These are phyloP conservation scores for Geopemphigus sp. DNA, from an alignment of 1,140 invertebrate genomes.

Conservation along the genomic window DNA sequence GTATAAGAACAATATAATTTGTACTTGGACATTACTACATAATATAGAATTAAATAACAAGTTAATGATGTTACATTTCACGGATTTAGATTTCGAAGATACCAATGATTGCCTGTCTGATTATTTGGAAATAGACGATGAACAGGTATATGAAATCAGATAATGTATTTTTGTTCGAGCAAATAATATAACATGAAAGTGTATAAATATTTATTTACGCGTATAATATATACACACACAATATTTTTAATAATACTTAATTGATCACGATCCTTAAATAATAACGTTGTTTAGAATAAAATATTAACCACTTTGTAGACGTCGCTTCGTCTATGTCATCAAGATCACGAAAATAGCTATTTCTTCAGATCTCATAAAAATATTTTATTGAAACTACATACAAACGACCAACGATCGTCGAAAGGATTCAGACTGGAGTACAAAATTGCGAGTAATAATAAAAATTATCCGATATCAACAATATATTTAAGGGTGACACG, in stretches of 20 bases:
- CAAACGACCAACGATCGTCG: neutral
- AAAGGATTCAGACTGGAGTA: slow-evolving; percentile 27
- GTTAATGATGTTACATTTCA: slow-evolving; percentile 10
- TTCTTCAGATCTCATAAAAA: too few species aligned
- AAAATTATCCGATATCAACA: too few species aligned
- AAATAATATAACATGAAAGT: too few species aligned
- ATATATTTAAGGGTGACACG: too few species aligned
- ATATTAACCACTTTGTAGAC: neutral
- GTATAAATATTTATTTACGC: neutral
- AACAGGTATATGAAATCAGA: neutral
- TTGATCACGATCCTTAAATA: too few species aligned
- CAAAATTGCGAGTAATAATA: neutral
- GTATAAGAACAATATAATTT: neutral
- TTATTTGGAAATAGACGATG: slow-evolving; percentile 22
- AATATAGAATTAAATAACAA: neutral
- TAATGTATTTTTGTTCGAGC: too few species aligned
- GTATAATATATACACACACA: neutral
- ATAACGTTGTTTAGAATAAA: neutral
- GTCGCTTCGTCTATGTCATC: neutral
- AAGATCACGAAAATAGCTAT: neutral
- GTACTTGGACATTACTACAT: neutral
- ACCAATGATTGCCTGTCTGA: slow-evolving; percentile 10
- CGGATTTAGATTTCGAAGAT: neutral
- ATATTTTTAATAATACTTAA: neutral
- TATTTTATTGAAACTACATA: neutral